Conservation (phyloP, 2,888 invertebrate species). For the Allygus modestus region DNA sequence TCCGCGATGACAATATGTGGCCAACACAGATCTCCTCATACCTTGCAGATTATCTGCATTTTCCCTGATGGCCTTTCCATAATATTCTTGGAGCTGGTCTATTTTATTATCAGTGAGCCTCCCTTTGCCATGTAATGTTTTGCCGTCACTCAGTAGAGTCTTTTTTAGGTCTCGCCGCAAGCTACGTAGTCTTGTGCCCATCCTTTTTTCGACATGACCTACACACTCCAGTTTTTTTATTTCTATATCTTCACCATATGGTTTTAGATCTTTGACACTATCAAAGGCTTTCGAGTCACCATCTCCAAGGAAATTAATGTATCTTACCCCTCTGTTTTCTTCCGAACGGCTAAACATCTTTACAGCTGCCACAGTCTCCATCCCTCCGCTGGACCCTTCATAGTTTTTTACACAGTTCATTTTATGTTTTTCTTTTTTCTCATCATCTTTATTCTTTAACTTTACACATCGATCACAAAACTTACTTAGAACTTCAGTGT, state of each 20-base stretch:
- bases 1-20: neutral
- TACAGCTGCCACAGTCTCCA: slow-evolving; percentile 49
- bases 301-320: slow-evolving; percentile 27
- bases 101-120: slow-evolving; percentile 64
- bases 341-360: slow-evolving; percentile 38
- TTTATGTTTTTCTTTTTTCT: slow-evolving; percentile 27
- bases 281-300: slow-evolving; percentile 40
- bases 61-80: neutral
- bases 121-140: slow-evolving; percentile 65
- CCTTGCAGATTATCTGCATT: slow-evolving; percentile 10
- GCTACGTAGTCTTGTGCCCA: slow-evolving; percentile 10
- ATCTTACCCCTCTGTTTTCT: neutral
- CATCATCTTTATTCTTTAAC: slow-evolving; percentile 2
- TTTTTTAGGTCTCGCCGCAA: slow-evolving; percentile 26
- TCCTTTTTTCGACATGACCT: slow-evolving; percentile 22
- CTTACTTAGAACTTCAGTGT: slow-evolving; percentile 53
- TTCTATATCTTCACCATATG: slow-evolving; percentile 17
- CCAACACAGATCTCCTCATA: neutral
- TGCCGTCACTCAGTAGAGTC: slow-evolving; percentile 40
- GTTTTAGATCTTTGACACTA: slow-evolving; percentile 17
- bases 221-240: slow-evolving; percentile 38
- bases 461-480: slow-evolving; percentile 54
- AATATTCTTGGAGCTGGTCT: neutral
- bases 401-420: slow-evolving; percentile 39
- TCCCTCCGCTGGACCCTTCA: slow-evolving; percentile 44